A percentile compares a stretch with the other conserved stretches of the same genome.
Evolutionary conservation across 2,888 invertebrate genomes (phyloP).

Genomic region (Loripinus fragilis): DNA sequence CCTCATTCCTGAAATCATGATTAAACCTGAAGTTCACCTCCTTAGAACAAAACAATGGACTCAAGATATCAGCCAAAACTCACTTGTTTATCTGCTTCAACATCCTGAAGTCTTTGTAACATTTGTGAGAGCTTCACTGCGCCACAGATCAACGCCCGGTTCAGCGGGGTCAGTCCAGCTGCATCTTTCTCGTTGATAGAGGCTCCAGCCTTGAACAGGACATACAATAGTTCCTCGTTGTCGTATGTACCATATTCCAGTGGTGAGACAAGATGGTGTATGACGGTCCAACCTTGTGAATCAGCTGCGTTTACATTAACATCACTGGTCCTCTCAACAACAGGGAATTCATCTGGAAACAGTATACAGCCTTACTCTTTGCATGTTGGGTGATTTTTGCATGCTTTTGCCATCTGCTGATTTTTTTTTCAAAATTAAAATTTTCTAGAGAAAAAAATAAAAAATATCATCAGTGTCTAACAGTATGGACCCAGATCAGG

Average conservation of each 20-base stretch:
- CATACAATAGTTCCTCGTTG: slow-evolving; percentile 80
- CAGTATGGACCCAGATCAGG: too few relatives aligned
- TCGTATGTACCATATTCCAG: slow-evolving; percentile 82
- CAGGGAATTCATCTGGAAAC: slow-evolving; percentile 54
- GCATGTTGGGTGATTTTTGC: too few relatives aligned
- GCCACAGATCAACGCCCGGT: slow-evolving; percentile 73
- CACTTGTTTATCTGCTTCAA: slow-evolving; percentile 50
- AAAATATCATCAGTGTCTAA: too few relatives aligned
- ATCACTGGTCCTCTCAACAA: slow-evolving; percentile 75
- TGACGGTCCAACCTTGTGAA: slow-evolving; percentile 80
- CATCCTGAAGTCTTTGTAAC: slow-evolving; percentile 71
- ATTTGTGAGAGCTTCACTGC: slow-evolving; percentile 70
- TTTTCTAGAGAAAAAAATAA: too few relatives aligned
- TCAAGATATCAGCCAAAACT: too few relatives aligned
- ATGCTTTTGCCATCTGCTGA: too few relatives aligned
- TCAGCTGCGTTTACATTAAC: slow-evolving; percentile 78
- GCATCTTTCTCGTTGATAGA: slow-evolving; percentile 76
- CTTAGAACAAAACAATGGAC: too few relatives aligned
- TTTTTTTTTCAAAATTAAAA: too few relatives aligned
- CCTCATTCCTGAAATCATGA: too few relatives aligned
- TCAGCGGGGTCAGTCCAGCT: slow-evolving; percentile 75
- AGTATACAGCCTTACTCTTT: too few relatives aligned
- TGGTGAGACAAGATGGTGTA: slow-evolving; percentile 83
- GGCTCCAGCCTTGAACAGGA: slow-evolving; percentile 80
- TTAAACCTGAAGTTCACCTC: too few relatives aligned